Evolutionary conservation across 2,113 vertebrate species (phyloP).

Genomic region (Dromiciops gliroides): DNA sequence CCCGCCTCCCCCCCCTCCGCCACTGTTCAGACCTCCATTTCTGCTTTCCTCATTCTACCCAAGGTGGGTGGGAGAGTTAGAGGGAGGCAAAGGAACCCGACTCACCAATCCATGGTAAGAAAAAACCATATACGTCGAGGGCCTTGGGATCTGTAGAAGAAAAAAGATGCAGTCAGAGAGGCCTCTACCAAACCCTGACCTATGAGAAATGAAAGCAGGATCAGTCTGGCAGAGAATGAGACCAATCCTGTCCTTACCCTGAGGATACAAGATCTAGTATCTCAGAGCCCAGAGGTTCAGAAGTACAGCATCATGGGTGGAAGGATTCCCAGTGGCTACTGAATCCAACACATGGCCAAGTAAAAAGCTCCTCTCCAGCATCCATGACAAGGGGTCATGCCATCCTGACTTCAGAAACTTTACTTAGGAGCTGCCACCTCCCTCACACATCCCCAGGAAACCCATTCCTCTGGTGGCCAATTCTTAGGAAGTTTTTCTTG

Average conservation of each 20-base stretch:
- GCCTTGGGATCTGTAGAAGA: conserved; percentile 87
- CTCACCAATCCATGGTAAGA: conserved; percentile 88
- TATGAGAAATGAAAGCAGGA: neutral
- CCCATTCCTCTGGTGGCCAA: neutral
- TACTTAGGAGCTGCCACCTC: neutral
- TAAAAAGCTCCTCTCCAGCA: neutral
- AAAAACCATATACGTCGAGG: conserved; percentile 78
- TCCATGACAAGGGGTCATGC: neutral
- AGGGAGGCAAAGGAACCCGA: neutral
- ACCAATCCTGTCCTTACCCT: neutral
- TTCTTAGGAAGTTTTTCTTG: neutral
- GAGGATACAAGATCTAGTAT: neutral
- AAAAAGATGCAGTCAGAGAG: neutral
- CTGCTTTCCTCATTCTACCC: neutral
- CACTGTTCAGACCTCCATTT: neutral
- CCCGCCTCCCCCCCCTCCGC: too few species aligned
- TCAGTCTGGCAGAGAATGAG: neutral
- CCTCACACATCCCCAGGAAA: neutral
- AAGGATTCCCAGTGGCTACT: neutral
- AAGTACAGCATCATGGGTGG: neutral
- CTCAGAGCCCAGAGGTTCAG: neutral
- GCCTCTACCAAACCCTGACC: neutral
- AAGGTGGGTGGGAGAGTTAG: neutral
- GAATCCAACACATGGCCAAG: neutral
- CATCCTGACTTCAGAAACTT: neutral